Base-by-base conservation (phyloP, 2,888 invertebrate genomes). In the Xylota segnis region DNA sequence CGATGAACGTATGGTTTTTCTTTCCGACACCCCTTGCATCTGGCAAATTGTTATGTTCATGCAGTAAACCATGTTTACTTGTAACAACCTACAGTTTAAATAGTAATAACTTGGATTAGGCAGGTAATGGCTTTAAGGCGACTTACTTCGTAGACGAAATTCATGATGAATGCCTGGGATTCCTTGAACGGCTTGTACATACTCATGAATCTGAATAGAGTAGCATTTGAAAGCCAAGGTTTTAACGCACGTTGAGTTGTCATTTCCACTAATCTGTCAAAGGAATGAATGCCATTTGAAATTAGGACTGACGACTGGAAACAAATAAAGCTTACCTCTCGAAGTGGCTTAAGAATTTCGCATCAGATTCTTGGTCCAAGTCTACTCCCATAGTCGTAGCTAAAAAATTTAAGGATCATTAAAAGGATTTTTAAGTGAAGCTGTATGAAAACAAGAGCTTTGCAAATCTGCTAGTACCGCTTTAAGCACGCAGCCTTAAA, bases 1-100 rank as follows among this genome's bases (percentile, higher is more conserved):
- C 88, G 27, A 89, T 76, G 32, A 89, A 89, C n/a, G 88, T 88
- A 0, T 82, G 79, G 0, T 87, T 82, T 0, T 18, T 12, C 40
- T 87, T 88, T 23, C 71, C 75, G 0, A 34, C 34, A 5, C 50
- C 14, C 0, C 5, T 5, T 10, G 2, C 1, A 18, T 29, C 5
- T 32, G 9, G 0, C 5, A 2, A 2, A 14, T 54, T 18, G 5
- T 54, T 29, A 9, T 63, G 18, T 14, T 54, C 40, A 9, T 12
- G 43, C 12, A 37, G 12, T 14, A 37, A 4, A 9, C 70, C 45
- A 0, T 52, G 3, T 43, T 58, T 79, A 2, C 23, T 58, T 29
- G 16, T 65, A 50, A 72, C 18, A 9, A 72, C n/a, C 79, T 79
- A 47, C 4, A 65, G 50, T 40, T 40, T 6, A 7, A 4, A 16